A percentile compares a stretch with the other conserved stretches of the same genome.
These are phyloP conservation scores for Ephydatia muelleri DNA, from an alignment of 37 sponge, comb jelly and placozoan genomes.

Conservation along the genomic window DNA sequence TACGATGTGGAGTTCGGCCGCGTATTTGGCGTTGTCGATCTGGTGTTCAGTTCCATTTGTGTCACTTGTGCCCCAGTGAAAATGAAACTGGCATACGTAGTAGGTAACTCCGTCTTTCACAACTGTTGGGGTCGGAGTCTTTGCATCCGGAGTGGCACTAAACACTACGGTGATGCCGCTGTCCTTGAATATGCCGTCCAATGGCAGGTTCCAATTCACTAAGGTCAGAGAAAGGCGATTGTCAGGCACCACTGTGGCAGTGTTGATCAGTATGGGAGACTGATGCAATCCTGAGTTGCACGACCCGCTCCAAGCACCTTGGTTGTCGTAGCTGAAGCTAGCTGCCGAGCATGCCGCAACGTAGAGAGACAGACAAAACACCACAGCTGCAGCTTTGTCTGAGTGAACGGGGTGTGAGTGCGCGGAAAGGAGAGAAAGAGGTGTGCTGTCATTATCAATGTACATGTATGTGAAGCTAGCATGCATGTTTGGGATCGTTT, in stretches of 20 bases:
- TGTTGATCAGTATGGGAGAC: conserved; percentile 46
- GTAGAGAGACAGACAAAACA: no score
- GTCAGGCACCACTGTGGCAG: not conserved
- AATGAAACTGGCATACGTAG: conserved; percentile 49
- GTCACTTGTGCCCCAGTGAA: conserved; percentile 55
- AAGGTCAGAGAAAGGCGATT: not conserved
- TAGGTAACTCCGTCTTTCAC: conserved; percentile 55
- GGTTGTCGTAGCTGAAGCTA: conserved; percentile 45
- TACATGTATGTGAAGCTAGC: no score
- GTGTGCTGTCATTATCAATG: no score
- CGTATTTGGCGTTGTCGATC: conserved; percentile 11
- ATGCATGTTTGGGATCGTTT: no score
- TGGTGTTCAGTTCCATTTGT: conserved; percentile 55
- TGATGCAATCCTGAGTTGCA: conserved; percentile 7
- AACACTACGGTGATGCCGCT: conserved; percentile 9
- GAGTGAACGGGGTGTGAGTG: no score
- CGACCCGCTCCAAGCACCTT: conserved; percentile 29
- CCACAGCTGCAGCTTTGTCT: no score
- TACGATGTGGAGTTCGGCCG: conserved; percentile 57
- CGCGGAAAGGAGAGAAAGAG: no score
- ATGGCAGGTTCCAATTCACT: not conserved
- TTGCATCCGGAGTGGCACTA: not conserved
- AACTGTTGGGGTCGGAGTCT: not conserved
- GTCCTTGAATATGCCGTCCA: not conserved
- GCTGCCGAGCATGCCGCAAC: no score